Evolutionary conservation across 2,797 vertebrate species (phyloP), one percentile per base, ranked within the genome.

Genomic region (Tangara arthus): DNA sequence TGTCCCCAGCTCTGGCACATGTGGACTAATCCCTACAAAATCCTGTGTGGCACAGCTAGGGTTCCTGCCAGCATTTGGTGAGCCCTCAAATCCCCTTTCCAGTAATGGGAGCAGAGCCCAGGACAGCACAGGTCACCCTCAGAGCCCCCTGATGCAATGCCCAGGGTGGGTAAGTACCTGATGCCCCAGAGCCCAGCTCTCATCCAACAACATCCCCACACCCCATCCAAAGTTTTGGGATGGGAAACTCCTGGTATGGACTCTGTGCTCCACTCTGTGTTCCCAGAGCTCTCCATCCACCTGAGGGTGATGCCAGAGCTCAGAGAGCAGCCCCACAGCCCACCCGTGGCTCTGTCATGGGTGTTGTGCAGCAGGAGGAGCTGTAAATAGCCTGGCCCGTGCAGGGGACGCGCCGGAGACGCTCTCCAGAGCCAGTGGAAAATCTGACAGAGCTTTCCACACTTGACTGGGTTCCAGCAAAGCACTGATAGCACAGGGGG

Each of bases 341-440:
- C 30, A 4, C 37, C 80, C 12, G 0, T 5, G 41, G 84, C 81
- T 46, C 39, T 52, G 50, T 14, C 86, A 2, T 3, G 24, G 87
- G 50, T 12, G n/a, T 14, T 64, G 8, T 70, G 71, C 82, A 61
- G 88, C 50, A 3, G 39, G 86, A 57, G 64, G 72, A 84, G 87
- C 92, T 0, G 79, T 72, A 97, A 97, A 97, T 96, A 97, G 96
- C 87, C 19, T 15, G 0, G 77, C 56, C 63, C 61, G 52, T 6
- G 4, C 44, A 24, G 8, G 87, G 81, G 87, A 72, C 66, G 96
- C 20, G 97, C 92, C 0, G 0, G 89, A 96, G 96, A 97, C 32
- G 17, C 76, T 97, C 78, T 94, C 90, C 96, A 97, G 95, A 94
- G 90, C 76, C 95, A 95, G 94, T 95, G 97, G 97, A 97, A 97